Conservation (phyloP, 2,113 vertebrate genomes). For the Mungos mungo region DNA sequence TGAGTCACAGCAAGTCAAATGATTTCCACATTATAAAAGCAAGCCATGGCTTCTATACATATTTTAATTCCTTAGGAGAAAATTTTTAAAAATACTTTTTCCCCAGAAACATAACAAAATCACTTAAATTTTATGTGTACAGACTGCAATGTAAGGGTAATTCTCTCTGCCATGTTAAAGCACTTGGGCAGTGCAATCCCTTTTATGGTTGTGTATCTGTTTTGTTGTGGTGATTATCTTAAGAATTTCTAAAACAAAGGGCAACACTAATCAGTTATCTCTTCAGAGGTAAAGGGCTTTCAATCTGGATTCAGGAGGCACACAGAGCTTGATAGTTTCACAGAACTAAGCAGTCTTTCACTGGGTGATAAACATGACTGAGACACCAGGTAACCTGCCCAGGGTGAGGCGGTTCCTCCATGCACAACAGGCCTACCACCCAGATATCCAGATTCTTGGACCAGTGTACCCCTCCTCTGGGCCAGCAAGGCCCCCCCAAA, state of each 20-base stretch:
- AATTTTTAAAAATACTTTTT: slow-evolving; percentile 49
- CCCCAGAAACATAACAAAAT: slow-evolving; percentile 63
- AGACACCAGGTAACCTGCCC: not conserved
- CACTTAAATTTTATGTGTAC: not conserved
- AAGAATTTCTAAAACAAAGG: slow-evolving; percentile 63
- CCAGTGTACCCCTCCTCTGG: not conserved
- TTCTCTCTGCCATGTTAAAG: not conserved
- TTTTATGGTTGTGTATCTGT: not conserved
- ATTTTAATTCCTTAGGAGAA: slow-evolving; percentile 58
- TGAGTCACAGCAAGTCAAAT: slow-evolving; percentile 69
- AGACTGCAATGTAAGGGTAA: not conserved
- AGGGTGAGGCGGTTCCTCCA: accelerated
- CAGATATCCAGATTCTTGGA: not conserved
- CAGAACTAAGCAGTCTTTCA: not conserved
- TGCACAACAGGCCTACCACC: not conserved
- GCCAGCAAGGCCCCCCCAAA: not conserved
- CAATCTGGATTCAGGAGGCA: slow-evolving; percentile 14
- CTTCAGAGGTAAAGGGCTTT: slow-evolving; percentile 4
- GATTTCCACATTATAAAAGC: slow-evolving; percentile 53
- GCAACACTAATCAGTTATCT: slow-evolving; percentile 28
- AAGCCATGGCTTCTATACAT: slow-evolving; percentile 63
- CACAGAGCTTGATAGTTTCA: not conserved
- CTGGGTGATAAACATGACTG: not conserved
- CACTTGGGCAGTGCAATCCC: not conserved
- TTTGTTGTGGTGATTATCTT: slow-evolving; percentile 20